Conservation (phyloP, 2,113 vertebrate genomes). For the Callorhinus ursinus region DNA sequence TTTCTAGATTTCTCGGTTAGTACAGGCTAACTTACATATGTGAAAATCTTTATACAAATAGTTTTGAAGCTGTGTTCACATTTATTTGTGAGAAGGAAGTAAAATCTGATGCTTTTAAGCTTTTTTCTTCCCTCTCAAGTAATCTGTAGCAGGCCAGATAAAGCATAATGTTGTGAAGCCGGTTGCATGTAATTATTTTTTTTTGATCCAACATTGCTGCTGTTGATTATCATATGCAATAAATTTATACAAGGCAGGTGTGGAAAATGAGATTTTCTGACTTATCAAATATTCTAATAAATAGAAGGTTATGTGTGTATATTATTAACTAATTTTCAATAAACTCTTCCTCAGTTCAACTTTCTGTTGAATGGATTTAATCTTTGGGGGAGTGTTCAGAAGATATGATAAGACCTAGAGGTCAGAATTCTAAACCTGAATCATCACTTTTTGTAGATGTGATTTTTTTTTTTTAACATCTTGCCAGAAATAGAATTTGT, state of each 20-base stretch:
- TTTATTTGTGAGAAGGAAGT: neutral
- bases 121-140: neutral
- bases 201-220: neutral
- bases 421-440: neutral
- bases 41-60: neutral
- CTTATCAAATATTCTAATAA: neutral
- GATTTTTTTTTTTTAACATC: neutral
- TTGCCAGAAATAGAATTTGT: neutral
- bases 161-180: neutral
- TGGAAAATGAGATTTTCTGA: conserved; percentile 23
- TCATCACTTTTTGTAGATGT: neutral
- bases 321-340: neutral
- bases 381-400: neutral
- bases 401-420: neutral
- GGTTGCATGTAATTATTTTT: neutral
- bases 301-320: neutral
- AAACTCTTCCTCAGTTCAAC: neutral
- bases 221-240: neutral
- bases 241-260: neutral
- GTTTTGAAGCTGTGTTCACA: neutral
- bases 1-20: conserved; percentile 44
- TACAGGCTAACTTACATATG: neutral
- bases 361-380: neutral
- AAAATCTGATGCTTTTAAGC: neutral
- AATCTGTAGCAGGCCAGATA: neutral